These are phyloP conservation scores for Zhuqinia jingwanae DNA, from an alignment of 2,888 invertebrate species.

Conservation along the genomic window DNA sequence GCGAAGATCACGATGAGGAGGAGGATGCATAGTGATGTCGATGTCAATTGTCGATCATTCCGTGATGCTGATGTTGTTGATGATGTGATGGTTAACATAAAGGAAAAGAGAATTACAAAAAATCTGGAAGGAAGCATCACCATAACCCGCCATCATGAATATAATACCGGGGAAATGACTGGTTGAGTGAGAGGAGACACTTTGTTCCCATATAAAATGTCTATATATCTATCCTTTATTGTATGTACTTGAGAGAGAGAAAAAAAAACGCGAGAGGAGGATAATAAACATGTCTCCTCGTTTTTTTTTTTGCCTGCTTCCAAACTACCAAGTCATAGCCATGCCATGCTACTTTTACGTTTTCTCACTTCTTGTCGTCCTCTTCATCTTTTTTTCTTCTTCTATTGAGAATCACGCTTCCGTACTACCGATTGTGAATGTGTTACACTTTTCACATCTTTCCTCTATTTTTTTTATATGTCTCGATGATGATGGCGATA, in stretches of 20 bases:
- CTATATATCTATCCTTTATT: constrained; percentile 39
- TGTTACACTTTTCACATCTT: constrained; percentile 29
- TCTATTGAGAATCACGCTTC: constrained; percentile 31
- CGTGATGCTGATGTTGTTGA: constrained; percentile 47
- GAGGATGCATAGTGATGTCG: background rate
- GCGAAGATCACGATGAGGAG: background rate
- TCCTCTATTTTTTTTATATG: background rate
- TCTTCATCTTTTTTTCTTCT: background rate
- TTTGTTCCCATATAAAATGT: constrained; percentile 25
- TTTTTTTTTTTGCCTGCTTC: background rate
- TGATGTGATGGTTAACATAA: constrained; percentile 4
- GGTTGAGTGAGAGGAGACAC: too few species aligned
- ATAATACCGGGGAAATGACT: too few species aligned
- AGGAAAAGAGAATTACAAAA: background rate
- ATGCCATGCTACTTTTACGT: constrained; percentile 7
- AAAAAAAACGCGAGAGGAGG: background rate
- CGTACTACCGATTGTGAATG: constrained; percentile 4
- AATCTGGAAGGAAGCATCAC: constrained; percentile 4
- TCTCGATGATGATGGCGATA: background rate
- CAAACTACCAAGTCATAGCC: background rate
- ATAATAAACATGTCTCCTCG: constrained; percentile 64
- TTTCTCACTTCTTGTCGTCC: background rate
- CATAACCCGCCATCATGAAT: background rate
- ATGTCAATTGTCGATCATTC: constrained; percentile 59
- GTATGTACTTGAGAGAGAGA: constrained; percentile 4